Base-by-base conservation (phyloP, 2,113 vertebrate species). In the Philantomba maxwellii region DNA sequence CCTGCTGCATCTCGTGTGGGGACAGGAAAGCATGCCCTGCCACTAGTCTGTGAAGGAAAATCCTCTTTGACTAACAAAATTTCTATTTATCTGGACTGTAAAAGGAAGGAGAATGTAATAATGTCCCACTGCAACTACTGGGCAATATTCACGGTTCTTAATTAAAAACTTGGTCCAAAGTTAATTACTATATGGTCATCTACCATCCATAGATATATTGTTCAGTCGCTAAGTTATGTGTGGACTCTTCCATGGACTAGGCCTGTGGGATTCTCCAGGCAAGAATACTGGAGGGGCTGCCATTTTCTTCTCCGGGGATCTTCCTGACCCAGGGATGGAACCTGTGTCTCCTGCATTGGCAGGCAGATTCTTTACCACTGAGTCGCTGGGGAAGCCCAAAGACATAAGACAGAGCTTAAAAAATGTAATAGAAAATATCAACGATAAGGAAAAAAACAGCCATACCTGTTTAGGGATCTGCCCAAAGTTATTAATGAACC, bases 401-500 rank as follows among this genome's bases (percentile, higher is more conserved):
- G 53, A 85, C 82, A 66, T 57, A 14, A 17, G 23, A 45, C 6
- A 55, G 62, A 83, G 30, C 17, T 83, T 90, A 36, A n/a, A 47
- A 57, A 89, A 75, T 1, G 17, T 64, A 92, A 73, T 0, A 14
- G 6, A 86, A 28, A 12, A 13, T 8, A 30, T 1, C 7, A 28
- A 28, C 16, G 15, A 9, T 3, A 55, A 75, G n/a, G 57, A 85
- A 51, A 55, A 55, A 21, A 28, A 23, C 36, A 75, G 5, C 30
- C 60, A 75, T 97, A 99, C 99, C 99, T 99, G 99, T 98, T 99
- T 99, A 96, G 99, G 99, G 98, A 99, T 99, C 98, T 99, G 99
- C 83, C 99, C 99, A 10, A 99, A 99, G 98, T 99, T 99, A 98
- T 99, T 99, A 98, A 99, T 99, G 98, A 99, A 99, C 87, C 99